Conservation (phyloP, 2,888 invertebrate genomes). For the Hirtodrosophila trivittata region DNA sequence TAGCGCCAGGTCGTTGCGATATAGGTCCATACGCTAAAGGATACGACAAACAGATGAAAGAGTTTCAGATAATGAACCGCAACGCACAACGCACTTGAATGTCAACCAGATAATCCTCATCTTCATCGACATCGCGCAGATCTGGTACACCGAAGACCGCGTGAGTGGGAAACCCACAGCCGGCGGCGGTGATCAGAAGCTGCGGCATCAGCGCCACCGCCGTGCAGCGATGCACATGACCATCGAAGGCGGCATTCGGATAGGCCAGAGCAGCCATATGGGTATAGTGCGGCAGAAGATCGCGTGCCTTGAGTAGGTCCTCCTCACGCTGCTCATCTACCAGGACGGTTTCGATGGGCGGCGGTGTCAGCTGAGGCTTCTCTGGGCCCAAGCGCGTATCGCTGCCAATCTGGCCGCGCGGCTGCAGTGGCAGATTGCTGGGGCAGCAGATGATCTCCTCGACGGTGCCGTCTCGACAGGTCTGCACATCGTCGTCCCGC, state of each 20-base stretch:
- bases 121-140: constrained; percentile 56
- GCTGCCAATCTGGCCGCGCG: constrained; percentile 48
- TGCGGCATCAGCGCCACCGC: constrained; percentile 47
- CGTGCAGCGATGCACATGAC: constrained; percentile 57
- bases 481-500: constrained; percentile 44
- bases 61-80: not conserved
- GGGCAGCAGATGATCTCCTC: constrained; percentile 72
- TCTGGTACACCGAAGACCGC: constrained; percentile 66
- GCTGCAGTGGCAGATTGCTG: constrained; percentile 43
- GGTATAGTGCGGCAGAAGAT: constrained; percentile 43
- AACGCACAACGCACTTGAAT: constrained; percentile 34
- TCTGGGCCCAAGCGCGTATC: constrained; percentile 5
- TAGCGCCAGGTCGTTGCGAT: constrained; percentile 48
- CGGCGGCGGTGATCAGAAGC: constrained; percentile 53
- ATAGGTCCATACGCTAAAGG: constrained; percentile 34
- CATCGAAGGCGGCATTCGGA: constrained; percentile 60
- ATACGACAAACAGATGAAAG: not conserved
- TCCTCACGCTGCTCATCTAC: constrained; percentile 6
- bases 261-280: constrained; percentile 62
- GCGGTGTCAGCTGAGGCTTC: not conserved
- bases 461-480: constrained; percentile 44
- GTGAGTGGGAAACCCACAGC: constrained; percentile 54
- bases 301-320: constrained; percentile 11
- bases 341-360: too few species aligned
- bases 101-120: constrained; percentile 53